These are phyloP conservation scores for Keiferia lycopersicella DNA, from an alignment of 2,888 invertebrate genomes.

Conservation along the genomic window DNA sequence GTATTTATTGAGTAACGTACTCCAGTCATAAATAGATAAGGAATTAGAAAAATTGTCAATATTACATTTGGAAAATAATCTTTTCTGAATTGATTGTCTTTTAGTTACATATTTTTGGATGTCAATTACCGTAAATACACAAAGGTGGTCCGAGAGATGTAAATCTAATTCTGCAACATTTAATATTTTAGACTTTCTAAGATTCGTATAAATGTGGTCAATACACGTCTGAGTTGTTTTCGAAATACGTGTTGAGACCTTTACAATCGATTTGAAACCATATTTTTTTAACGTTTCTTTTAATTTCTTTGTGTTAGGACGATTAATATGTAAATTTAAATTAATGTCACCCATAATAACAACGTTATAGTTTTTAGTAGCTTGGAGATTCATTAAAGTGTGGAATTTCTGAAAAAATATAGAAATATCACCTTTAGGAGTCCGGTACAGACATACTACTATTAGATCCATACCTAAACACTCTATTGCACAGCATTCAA, in stretches of 20 bases:
- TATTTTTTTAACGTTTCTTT: constrained; percentile 8
- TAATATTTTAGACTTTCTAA: background rate
- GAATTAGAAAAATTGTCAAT: background rate
- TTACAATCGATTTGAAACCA: constrained; percentile 2
- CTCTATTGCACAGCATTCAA: too few species aligned
- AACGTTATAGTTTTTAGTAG: too few species aligned
- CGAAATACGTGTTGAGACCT: constrained; percentile 18
- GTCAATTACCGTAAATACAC: background rate
- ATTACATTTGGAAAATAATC: background rate
- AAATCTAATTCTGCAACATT: background rate
- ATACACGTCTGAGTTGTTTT: constrained; percentile 5
- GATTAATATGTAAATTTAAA: too few species aligned
- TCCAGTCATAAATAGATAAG: background rate
- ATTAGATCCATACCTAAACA: too few species aligned
- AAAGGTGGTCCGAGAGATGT: background rate
- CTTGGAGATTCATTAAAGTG: too few species aligned
- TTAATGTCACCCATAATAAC: too few species aligned
- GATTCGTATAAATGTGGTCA: constrained; percentile 20
- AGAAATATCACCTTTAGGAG: too few species aligned
- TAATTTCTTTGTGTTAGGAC: too few species aligned
- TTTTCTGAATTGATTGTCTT: background rate
- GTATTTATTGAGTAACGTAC: background rate
- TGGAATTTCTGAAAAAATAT: too few species aligned
- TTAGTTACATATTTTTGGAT: background rate
- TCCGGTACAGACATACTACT: too few species aligned